phyloP scores from a whole-genome alignment of 2,113 vertebrate species.

The Lichenostomus cassidix region DNA sequence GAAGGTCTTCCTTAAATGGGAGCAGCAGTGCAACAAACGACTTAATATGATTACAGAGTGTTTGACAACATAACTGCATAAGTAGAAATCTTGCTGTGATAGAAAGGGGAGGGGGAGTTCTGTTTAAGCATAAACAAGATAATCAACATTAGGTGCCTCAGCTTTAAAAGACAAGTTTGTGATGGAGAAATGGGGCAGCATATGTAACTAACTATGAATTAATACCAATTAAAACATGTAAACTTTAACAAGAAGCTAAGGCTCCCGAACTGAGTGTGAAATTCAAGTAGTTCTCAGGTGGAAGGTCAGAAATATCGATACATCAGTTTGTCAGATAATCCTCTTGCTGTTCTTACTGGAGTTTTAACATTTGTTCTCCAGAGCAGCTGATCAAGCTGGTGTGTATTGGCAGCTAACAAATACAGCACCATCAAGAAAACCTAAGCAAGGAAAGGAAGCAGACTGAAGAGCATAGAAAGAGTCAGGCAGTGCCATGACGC shows the following conservation, averaged over 20 bases:
- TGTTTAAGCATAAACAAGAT: background rate
- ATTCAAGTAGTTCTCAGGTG: background rate
- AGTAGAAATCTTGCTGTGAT: background rate
- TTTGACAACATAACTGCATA: background rate
- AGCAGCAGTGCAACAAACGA: background rate
- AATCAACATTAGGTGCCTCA: background rate
- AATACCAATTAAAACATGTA: background rate
- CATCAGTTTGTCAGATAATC: background rate
- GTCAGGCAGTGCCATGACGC: background rate
- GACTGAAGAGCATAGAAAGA: background rate
- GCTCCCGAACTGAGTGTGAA: background rate
- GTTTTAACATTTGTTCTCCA: background rate
- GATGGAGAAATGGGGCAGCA: background rate
- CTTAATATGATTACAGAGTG: background rate
- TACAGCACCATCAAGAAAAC: background rate
- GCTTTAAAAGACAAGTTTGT: background rate
- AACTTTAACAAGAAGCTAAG: background rate
- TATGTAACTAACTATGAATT: background rate
- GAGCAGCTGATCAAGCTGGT: background rate
- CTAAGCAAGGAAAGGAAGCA: background rate
- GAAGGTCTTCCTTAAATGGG: background rate
- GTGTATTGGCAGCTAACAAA: background rate
- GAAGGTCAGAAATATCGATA: background rate
- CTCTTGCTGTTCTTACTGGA: background rate
- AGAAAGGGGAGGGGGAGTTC: background rate